phyloP scores from a whole-genome alignment of 2,797 vertebrate species.

The Ceyx erithaca region DNA sequence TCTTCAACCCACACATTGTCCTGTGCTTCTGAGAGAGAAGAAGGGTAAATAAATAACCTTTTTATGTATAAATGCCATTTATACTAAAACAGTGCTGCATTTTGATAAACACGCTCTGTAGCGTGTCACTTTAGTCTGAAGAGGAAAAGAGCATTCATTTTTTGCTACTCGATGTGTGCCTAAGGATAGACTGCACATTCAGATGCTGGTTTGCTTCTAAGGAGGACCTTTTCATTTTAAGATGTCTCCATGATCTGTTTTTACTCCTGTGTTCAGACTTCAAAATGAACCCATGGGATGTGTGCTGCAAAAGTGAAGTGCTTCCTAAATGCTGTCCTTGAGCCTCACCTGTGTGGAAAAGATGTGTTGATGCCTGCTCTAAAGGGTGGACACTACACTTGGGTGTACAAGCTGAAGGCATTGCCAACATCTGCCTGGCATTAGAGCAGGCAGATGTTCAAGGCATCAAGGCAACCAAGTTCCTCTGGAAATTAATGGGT shows the following conservation, averaged over 20 bases:
- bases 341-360: not conserved
- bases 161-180: slow-evolving; percentile 30
- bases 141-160: slow-evolving; percentile 50
- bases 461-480: not conserved
- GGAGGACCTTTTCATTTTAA: not conserved
- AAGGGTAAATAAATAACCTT: slow-evolving; percentile 63
- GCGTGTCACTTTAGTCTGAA: slow-evolving; percentile 35
- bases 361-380: not conserved
- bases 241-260: not conserved
- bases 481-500: not conserved
- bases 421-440: not conserved
- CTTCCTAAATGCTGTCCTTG: not conserved
- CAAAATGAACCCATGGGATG: not conserved
- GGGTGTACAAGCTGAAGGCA: not conserved
- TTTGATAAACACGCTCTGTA: slow-evolving; percentile 50
- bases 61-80: slow-evolving; percentile 47
- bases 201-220: slow-evolving; percentile 49
- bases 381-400: not conserved
- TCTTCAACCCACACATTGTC: not conserved
- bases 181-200: slow-evolving; percentile 35
- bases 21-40: not conserved
- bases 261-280: not conserved
- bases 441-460: not conserved
- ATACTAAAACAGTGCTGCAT: not conserved
- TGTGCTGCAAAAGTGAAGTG: not conserved